Conservation (phyloP, 2,797 vertebrate genomes). For the Fistularia tabacaria region DNA sequence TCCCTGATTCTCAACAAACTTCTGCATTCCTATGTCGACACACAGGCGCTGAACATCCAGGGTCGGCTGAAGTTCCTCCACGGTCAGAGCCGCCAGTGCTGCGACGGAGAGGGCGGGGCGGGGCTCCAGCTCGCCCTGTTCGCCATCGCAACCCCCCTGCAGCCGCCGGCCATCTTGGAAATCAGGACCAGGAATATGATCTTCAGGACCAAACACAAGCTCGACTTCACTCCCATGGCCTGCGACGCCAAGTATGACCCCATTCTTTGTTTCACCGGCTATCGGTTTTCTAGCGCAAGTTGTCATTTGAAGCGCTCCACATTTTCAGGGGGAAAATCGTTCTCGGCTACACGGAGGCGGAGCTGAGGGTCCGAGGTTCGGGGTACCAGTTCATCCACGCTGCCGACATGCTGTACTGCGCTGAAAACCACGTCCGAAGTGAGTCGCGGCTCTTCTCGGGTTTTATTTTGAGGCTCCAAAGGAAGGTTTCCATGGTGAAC, state of each 20-base stretch:
- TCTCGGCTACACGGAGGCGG: slow-evolving; percentile 74
- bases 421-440: slow-evolving; percentile 74
- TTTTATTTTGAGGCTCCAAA: background rate
- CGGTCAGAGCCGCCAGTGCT: slow-evolving; percentile 60
- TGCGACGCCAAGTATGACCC: slow-evolving; percentile 77
- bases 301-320: background rate
- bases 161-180: slow-evolving; percentile 78
- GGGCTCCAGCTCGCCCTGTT: slow-evolving; percentile 77
- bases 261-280: background rate
- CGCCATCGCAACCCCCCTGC: slow-evolving; percentile 75
- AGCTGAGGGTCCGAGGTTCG: slow-evolving; percentile 69
- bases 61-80: slow-evolving; percentile 79
- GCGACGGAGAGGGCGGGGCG: slow-evolving; percentile 8
- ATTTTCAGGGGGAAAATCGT: slow-evolving; percentile 69
- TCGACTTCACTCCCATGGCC: slow-evolving; percentile 84
- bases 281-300: background rate
- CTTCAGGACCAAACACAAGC: slow-evolving; percentile 86
- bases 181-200: slow-evolving; percentile 77
- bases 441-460: slow-evolving; percentile 31
- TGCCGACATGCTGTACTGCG: slow-evolving; percentile 75
- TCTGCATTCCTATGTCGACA: background rate
- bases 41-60: slow-evolving; percentile 75
- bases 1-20: background rate
- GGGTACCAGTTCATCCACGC: slow-evolving; percentile 78
- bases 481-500: too few relatives aligned